Evolutionary conservation across 2,797 vertebrate genomes (phyloP), one percentile per base, ranked within the genome.

Genomic region (Parotocinclus haroldoi): DNA sequence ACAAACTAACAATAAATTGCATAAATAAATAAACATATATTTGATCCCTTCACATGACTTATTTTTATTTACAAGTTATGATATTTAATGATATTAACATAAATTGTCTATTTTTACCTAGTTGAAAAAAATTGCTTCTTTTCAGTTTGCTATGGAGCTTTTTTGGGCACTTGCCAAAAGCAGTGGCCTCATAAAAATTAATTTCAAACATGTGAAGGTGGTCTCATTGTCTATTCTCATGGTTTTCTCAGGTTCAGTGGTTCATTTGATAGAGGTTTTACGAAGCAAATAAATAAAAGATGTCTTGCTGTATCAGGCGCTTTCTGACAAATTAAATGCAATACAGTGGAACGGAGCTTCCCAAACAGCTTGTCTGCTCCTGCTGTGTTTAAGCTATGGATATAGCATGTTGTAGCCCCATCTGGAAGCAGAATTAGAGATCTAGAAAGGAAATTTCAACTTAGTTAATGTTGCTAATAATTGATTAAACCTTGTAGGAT

Each of bases 231-330:
- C 56, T 78, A 62, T 65, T 50, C 48, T 66, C 69, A 73, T 62
- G 50, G 62, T 73, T 51, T 72, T 78, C 78, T 75, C 71, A 49
- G 81, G 76, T 77, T 81, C 76, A 81, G 66, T 73, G 74, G 72
- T 78, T 80, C 73, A 77, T 78, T 73, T 77, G 69, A 80, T 77
- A 62, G 56, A 58, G 71, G 62, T 66, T 79, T 78, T 71, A 66
- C 75, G 73, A 76, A 73, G 78, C 78, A 78, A 68, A 80, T 81
- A 80, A 81, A 81, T 77, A 79, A 80, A 80, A 82, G 51, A 77
- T 78, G 75, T 79, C 80, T 80, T 72, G 78, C 78, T 80, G 78
- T 76, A 78, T 81, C 78, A 75, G 71, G 71, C 63, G 58, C 78
- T 80, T 77, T 77, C 63, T 51, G 37, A 78, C 78, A 81, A 79